phyloP scores from a whole-genome alignment of 2,888 invertebrate species.

The Horisme vitalbata region DNA sequence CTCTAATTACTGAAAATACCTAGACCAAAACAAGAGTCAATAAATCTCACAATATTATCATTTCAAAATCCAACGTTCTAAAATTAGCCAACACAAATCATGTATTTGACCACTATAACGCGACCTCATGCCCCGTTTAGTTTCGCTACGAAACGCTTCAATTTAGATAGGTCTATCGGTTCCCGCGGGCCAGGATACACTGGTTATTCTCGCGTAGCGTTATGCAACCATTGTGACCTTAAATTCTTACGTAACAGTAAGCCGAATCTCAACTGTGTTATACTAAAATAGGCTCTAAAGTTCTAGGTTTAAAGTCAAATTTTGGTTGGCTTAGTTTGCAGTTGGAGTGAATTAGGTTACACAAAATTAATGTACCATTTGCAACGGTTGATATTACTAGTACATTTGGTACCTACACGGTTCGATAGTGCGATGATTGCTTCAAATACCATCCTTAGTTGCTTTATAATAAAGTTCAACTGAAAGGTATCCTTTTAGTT shows the following conservation, averaged over 20 bases:
- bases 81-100: slow-evolving; percentile 63
- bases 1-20: slow-evolving; percentile 14
- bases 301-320: slow-evolving; percentile 2
- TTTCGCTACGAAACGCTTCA: slow-evolving; percentile 22
- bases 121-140: slow-evolving; percentile 40
- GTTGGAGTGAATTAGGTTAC: slow-evolving; percentile 59
- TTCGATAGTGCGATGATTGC: slow-evolving; percentile 15
- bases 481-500: background rate
- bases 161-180: slow-evolving; percentile 36
- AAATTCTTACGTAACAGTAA: slow-evolving; percentile 71
- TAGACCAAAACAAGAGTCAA: slow-evolving; percentile 35
- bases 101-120: slow-evolving; percentile 33
- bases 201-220: slow-evolving; percentile 54
- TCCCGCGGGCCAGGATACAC: slow-evolving; percentile 45
- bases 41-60: slow-evolving; percentile 42
- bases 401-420: slow-evolving; percentile 17
- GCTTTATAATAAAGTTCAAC: background rate
- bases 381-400: slow-evolving; percentile 36
- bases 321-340: slow-evolving; percentile 26
- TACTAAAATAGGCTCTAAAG: slow-evolving; percentile 34
- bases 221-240: slow-evolving; percentile 74
- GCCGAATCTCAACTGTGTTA: slow-evolving; percentile 47
- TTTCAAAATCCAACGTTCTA: slow-evolving; percentile 65
- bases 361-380: slow-evolving; percentile 50
- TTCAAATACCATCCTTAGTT: slow-evolving; percentile 23